phyloP scores from a whole-genome alignment of 2,888 invertebrate species.

The Drosophila tripunctata region DNA sequence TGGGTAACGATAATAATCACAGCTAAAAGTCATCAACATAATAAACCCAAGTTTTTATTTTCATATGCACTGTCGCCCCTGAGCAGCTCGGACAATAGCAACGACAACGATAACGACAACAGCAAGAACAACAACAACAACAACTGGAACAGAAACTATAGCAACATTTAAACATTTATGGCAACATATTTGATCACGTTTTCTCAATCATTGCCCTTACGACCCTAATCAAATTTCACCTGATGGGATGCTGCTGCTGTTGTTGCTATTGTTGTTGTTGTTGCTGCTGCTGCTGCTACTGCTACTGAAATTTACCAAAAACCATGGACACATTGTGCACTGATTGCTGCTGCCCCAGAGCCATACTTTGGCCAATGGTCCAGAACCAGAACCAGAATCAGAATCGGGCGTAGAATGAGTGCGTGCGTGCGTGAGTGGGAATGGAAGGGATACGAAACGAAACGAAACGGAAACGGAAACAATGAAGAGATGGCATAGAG shows the following conservation, averaged over 20 bases:
- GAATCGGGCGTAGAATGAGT: slow-evolving; percentile 33
- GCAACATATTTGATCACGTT: slow-evolving; percentile 82
- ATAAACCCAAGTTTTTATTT: slow-evolving; percentile 68
- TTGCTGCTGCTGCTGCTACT: slow-evolving; percentile 13
- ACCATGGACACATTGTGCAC: slow-evolving; percentile 76
- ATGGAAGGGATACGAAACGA: not conserved
- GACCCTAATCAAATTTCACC: slow-evolving; percentile 83
- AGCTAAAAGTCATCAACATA: slow-evolving; percentile 75
- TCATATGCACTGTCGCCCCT: slow-evolving; percentile 57
- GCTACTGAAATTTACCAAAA: slow-evolving; percentile 64
- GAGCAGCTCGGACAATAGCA: slow-evolving; percentile 47
- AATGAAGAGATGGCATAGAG: not conserved
- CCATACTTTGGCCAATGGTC: slow-evolving; percentile 25
- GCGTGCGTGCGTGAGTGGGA: slow-evolving; percentile 48
- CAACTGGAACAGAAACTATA: slow-evolving; percentile 47
- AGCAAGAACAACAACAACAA: not conserved
- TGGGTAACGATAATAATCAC: slow-evolving; percentile 71
- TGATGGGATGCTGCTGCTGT: slow-evolving; percentile 68
- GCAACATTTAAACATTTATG: slow-evolving; percentile 78
- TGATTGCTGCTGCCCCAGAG: slow-evolving; percentile 63
- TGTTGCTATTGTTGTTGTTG: not conserved
- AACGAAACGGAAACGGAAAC: not conserved
- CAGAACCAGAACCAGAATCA: no score
- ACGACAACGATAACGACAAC: slow-evolving; percentile 8
- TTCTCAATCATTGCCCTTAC: slow-evolving; percentile 82